phyloP scores from a whole-genome alignment of 2,888 invertebrate genomes.

The Caenorhabditis sinica region DNA sequence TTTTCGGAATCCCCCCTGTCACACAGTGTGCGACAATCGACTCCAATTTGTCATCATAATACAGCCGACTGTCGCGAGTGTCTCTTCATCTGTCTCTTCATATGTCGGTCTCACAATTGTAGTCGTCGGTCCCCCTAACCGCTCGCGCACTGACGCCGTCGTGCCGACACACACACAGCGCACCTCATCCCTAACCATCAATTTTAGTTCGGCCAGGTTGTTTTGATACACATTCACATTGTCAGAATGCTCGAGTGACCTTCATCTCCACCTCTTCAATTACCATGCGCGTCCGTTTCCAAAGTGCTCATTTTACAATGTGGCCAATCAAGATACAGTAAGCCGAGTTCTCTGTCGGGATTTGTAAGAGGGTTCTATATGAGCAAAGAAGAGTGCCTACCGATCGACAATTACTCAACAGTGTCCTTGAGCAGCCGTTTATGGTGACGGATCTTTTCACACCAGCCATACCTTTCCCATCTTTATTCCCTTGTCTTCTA shows the following conservation, averaged over 20 bases:
- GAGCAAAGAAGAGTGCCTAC: constrained; percentile 42
- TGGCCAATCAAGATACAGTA: constrained; percentile 47
- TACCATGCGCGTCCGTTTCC: constrained; percentile 47
- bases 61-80: constrained; percentile 46
- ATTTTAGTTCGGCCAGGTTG: constrained; percentile 62
- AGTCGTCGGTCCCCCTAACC: constrained; percentile 58
- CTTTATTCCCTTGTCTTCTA: constrained; percentile 2
- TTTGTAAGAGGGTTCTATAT: constrained; percentile 21
- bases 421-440: constrained; percentile 44
- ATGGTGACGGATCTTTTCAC: constrained; percentile 41
- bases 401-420: constrained; percentile 53
- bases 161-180: constrained; percentile 45
- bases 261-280: constrained; percentile 55
- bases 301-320: constrained; percentile 60
- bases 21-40: constrained; percentile 43
- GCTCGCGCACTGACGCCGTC: constrained; percentile 57
- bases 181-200: constrained; percentile 56
- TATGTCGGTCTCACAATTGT: constrained; percentile 53
- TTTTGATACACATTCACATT: constrained; percentile 50
- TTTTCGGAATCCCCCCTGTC: constrained; percentile 42
- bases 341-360: background rate
- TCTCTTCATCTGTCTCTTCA: constrained; percentile 27
- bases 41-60: constrained; percentile 64
- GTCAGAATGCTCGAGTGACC: constrained; percentile 54
- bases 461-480: constrained; percentile 17